Conservation (phyloP, 1,140 invertebrate species). For the Diabrotica undecimpunctata region DNA sequence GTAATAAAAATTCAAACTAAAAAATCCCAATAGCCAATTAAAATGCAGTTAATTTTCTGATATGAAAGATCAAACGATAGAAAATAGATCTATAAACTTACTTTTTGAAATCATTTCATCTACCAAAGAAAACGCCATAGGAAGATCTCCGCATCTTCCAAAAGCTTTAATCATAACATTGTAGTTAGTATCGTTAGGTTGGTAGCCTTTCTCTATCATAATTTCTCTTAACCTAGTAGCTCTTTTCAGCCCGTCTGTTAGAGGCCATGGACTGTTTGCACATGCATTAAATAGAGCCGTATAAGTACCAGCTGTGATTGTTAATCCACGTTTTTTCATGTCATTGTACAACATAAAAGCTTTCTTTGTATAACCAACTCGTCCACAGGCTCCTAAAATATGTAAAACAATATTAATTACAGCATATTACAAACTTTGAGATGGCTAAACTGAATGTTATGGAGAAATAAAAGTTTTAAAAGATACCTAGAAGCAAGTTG, state of each 20-base stretch:
- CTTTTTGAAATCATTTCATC: conserved; percentile 77
- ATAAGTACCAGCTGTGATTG: conserved; percentile 66
- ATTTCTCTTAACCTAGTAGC: conserved; percentile 63
- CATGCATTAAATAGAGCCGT: conserved; percentile 86
- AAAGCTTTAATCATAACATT: conserved; percentile 90
- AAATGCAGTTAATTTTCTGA: not conserved
- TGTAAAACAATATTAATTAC: conserved; percentile 20
- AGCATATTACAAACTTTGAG: too few species aligned
- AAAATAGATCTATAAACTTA: not conserved
- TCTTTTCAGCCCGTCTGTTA: conserved; percentile 57
- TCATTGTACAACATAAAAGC: conserved; percentile 78
- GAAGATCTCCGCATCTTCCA: conserved; percentile 72
- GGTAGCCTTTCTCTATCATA: conserved; percentile 64
- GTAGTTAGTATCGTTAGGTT: conserved; percentile 74
- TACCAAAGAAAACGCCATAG: conserved; percentile 72
- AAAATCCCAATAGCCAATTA: too few species aligned
- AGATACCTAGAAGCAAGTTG: conserved; percentile 64
- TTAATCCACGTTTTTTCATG: conserved; percentile 72
- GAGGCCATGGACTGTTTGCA: conserved; percentile 68
- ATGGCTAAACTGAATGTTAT: too few species aligned
- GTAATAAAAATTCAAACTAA: too few species aligned
- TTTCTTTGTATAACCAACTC: conserved; percentile 76
- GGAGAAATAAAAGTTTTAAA: not conserved
- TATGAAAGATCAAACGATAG: too few species aligned
- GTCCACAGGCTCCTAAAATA: conserved; percentile 61